phyloP scores from a whole-genome alignment of 2,113 vertebrate genomes.

The Ammodytes marinus region DNA sequence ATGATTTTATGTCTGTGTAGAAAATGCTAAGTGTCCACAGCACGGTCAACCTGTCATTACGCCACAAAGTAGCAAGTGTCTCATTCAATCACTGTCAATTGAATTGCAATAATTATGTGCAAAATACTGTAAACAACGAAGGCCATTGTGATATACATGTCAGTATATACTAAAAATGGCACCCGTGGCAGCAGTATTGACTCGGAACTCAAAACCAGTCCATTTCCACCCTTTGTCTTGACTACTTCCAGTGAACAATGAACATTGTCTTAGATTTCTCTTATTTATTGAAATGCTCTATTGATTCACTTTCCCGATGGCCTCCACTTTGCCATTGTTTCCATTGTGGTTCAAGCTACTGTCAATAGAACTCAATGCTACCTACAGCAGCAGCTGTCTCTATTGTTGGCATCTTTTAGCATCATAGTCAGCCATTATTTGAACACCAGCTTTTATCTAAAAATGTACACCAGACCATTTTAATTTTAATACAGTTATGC shows the following conservation, averaged over 20 bases:
- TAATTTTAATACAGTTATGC: too few species aligned
- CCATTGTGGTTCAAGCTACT: neutral
- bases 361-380: neutral
- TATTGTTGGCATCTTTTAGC: neutral
- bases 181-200: too few species aligned
- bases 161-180: neutral
- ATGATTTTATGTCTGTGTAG: constrained; percentile 9
- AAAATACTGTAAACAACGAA: neutral
- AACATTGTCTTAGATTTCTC: neutral
- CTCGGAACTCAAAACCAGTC: too few species aligned
- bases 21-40: neutral
- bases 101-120: neutral
- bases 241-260: too few species aligned
- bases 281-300: too few species aligned
- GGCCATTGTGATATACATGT: neutral
- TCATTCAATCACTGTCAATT: neutral
- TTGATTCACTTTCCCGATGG: neutral
- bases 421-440: neutral
- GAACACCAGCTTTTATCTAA: neutral
- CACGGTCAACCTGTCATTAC: neutral
- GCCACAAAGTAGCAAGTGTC: constrained; percentile 15
- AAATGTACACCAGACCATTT: neutral
- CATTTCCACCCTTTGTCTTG: neutral
- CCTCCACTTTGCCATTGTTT: neutral
- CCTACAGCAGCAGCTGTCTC: too few species aligned